Evolutionary conservation across 1,140 invertebrate species (phyloP).

Genomic region (Orchestia grillus): DNA sequence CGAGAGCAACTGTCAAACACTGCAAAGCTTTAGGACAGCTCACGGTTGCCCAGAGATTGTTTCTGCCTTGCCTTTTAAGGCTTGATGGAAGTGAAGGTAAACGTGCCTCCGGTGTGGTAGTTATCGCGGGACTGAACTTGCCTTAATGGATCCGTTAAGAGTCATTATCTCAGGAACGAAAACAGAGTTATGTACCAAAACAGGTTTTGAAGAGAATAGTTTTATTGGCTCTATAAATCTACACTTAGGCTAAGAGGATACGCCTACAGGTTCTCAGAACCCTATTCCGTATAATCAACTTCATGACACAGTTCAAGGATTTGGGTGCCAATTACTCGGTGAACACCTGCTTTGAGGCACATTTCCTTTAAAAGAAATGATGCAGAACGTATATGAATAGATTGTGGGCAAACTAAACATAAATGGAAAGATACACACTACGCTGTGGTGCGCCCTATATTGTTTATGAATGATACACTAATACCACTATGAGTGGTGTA

Average conservation of each 20-base stretch:
- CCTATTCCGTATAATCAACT: not conserved
- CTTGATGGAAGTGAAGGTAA: not conserved
- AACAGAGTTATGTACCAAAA: not conserved
- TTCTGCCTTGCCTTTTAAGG: not conserved
- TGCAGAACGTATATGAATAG: not conserved
- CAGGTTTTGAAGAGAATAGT: not conserved
- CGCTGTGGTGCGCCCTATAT: not conserved
- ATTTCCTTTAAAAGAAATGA: too few relatives aligned
- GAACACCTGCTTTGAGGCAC: not conserved
- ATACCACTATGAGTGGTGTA: too few relatives aligned
- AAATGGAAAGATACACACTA: not conserved
- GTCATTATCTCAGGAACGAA: not conserved
- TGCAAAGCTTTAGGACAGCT: not conserved
- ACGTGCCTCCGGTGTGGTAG: not conserved
- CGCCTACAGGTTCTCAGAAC: not conserved
- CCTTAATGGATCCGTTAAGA: not conserved
- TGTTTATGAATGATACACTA: too few relatives aligned
- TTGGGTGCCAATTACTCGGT: not conserved
- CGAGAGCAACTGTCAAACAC: not conserved
- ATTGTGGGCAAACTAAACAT: not conserved
- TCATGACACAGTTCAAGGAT: too few relatives aligned
- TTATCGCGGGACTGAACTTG: not conserved
- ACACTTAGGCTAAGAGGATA: not conserved
- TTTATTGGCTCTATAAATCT: not conserved
- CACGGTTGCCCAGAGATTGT: not conserved